These are phyloP conservation scores for Alsophila aescularia DNA, from an alignment of 2,888 invertebrate genomes.

Conservation along the genomic window DNA sequence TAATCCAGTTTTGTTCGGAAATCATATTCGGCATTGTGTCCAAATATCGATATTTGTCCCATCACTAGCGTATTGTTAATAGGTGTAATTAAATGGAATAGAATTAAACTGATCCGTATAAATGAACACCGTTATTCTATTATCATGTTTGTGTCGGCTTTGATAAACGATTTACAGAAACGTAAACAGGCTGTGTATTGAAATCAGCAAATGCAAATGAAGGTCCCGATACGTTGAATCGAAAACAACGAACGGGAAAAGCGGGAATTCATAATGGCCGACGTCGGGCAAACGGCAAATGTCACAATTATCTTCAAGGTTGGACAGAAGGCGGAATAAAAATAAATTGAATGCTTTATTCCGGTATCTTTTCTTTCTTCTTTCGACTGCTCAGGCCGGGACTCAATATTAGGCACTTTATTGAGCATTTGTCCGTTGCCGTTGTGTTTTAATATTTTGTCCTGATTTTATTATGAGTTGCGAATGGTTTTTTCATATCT, in stretches of 20 bases:
- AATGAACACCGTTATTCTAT: not conserved
- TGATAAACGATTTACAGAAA: not conserved
- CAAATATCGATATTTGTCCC: constrained; percentile 31
- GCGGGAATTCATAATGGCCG: constrained; percentile 12
- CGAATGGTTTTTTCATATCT: constrained; percentile 16
- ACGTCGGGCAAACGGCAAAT: constrained; percentile 13
- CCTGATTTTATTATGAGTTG: constrained; percentile 20
- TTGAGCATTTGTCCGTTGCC: constrained; percentile 16
- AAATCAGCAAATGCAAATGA: constrained; percentile 1
- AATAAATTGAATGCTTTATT: constrained; percentile 44
- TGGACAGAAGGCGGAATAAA: constrained; percentile 35
- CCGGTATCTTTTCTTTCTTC: constrained; percentile 27
- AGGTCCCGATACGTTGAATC: not conserved
- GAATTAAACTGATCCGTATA: constrained; percentile 1
- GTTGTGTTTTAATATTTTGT: constrained; percentile 25
- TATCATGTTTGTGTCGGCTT: not conserved
- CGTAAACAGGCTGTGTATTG: not conserved
- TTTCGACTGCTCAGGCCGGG: constrained; percentile 1
- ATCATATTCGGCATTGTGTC: constrained; percentile 54
- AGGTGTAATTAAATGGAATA: constrained; percentile 20
- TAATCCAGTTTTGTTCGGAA: constrained; percentile 70
- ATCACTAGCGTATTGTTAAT: constrained; percentile 15
- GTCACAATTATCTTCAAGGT: constrained; percentile 36
- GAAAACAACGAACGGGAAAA: constrained; percentile 3
- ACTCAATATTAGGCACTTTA: constrained; percentile 20